phyloP scores from a whole-genome alignment of 2,888 invertebrate species.

The Caenorhabditis becei region DNA sequence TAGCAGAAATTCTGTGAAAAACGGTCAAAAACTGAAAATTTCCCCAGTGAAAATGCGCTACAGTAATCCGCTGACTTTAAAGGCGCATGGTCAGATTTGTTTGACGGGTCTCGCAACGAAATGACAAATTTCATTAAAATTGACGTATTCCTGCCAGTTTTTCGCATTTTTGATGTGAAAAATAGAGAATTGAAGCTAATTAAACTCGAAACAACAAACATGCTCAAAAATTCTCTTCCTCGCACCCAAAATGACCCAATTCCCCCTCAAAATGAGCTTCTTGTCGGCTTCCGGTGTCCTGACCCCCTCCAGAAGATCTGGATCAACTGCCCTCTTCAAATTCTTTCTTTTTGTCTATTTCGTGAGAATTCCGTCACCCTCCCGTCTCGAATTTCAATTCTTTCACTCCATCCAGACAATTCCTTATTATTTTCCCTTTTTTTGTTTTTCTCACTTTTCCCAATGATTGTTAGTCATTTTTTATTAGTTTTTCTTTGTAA shows the following conservation, averaged over 20 bases:
- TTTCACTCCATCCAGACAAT: not conserved
- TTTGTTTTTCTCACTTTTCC: not conserved
- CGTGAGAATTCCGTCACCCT: not conserved
- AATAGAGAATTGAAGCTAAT: not conserved
- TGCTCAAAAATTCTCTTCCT: not conserved
- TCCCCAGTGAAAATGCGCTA: not conserved
- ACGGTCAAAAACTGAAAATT: not conserved
- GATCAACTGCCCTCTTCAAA: not conserved
- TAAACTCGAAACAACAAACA: too few relatives aligned
- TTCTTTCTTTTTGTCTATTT: conserved; percentile 28
- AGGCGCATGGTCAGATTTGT: not conserved
- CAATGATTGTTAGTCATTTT: too few relatives aligned
- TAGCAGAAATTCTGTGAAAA: too few relatives aligned
- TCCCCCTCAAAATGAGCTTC: not conserved
- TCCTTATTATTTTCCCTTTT: conserved; percentile 14
- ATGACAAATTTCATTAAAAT: not conserved
- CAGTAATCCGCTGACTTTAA: not conserved
- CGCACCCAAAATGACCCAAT: too few relatives aligned
- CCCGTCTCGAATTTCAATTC: conserved; percentile 37
- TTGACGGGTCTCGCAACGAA: not conserved
- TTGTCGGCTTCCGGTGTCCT: not conserved
- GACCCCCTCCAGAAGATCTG: too few relatives aligned
- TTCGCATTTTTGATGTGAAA: not conserved
- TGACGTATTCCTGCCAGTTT: not conserved
- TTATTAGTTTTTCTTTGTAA: too few relatives aligned